Evolutionary conservation across 1,140 invertebrate genomes (phyloP).

Genomic region (Copidosoma floridanum): DNA sequence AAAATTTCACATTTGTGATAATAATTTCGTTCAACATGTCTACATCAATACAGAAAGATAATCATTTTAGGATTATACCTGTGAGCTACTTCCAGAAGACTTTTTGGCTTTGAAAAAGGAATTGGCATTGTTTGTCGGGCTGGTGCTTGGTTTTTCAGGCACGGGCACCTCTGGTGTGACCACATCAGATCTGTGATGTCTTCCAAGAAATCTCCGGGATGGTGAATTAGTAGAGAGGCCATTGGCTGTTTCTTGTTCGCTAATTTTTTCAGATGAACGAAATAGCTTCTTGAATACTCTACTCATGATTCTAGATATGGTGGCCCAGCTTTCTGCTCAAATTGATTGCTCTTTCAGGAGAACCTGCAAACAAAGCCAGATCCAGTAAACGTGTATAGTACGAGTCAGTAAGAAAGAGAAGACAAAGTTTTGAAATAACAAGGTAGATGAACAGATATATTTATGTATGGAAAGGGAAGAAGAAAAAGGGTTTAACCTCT

Average conservation of each 20-base stretch:
- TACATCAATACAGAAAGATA: not conserved
- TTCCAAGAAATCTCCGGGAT: conserved; percentile 59
- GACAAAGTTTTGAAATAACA: not conserved
- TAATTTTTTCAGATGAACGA: conserved; percentile 64
- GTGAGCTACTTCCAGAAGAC: conserved; percentile 32
- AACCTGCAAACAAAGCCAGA: conserved; percentile 20
- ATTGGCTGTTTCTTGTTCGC: conserved; percentile 60
- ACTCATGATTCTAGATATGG: conserved; percentile 63
- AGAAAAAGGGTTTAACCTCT: too few relatives aligned
- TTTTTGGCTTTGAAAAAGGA: conserved; percentile 51
- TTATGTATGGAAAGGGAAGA: too few relatives aligned
- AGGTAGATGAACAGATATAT: too few relatives aligned
- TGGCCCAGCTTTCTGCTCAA: not conserved
- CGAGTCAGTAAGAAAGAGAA: not conserved
- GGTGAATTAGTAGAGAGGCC: conserved; percentile 57
- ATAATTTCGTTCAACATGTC: not conserved
- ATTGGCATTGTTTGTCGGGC: conserved; percentile 36
- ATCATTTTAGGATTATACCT: conserved; percentile 17
- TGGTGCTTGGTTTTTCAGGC: conserved; percentile 57
- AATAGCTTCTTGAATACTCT: conserved; percentile 76
- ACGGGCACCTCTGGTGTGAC: conserved; percentile 64
- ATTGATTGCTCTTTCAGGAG: not conserved
- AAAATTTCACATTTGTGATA: conserved; percentile 1
- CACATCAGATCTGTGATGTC: conserved; percentile 61
- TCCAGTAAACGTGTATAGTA: too few relatives aligned